Conservation (phyloP, 1,140 invertebrate genomes). For the Hyposmocoma kahamanoa region DNA sequence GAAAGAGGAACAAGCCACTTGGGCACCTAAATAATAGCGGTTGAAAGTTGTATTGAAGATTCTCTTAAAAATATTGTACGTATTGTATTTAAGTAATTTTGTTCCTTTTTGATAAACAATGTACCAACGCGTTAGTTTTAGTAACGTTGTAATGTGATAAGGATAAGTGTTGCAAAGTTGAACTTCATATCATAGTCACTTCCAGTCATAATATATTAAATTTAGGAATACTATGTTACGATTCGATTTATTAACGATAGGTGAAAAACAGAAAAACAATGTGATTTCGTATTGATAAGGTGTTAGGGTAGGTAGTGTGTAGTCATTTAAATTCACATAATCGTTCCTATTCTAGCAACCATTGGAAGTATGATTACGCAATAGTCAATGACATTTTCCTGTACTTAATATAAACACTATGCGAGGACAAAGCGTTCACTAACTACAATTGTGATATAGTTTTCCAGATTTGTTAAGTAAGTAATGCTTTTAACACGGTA, state of each 20-base stretch:
- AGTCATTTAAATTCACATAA: conserved; percentile 33
- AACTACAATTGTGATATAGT: conserved; percentile 59
- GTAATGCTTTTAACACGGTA: conserved; percentile 41
- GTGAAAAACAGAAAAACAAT: conserved; percentile 44
- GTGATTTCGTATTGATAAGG: conserved; percentile 55
- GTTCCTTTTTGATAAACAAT: conserved; percentile 49
- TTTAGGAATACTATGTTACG: conserved; percentile 52
- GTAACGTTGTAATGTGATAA: conserved; percentile 61
- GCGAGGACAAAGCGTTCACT: conserved; percentile 25
- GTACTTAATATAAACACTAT: conserved; percentile 56
- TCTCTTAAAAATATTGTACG: too few species aligned
- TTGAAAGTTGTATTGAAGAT: too few species aligned
- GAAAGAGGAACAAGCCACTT: too few species aligned
- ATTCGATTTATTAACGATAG: conserved; percentile 31
- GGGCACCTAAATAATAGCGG: too few species aligned
- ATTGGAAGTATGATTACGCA: conserved; percentile 41
- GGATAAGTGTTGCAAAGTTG: conserved; percentile 58
- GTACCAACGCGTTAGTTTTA: conserved; percentile 34
- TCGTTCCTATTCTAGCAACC: conserved; percentile 54
- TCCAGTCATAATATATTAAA: conserved; percentile 71
- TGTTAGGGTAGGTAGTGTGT: conserved; percentile 37
- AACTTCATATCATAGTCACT: conserved; percentile 68
- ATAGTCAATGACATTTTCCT: conserved; percentile 47
- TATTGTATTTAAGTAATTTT: conserved; percentile 20
- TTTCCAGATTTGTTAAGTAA: conserved; percentile 50